A percentile compares a stretch with the other conserved stretches of the same genome.
phyloP scores from a whole-genome alignment of 2,113 vertebrate genomes.

The Nestor notabilis region DNA sequence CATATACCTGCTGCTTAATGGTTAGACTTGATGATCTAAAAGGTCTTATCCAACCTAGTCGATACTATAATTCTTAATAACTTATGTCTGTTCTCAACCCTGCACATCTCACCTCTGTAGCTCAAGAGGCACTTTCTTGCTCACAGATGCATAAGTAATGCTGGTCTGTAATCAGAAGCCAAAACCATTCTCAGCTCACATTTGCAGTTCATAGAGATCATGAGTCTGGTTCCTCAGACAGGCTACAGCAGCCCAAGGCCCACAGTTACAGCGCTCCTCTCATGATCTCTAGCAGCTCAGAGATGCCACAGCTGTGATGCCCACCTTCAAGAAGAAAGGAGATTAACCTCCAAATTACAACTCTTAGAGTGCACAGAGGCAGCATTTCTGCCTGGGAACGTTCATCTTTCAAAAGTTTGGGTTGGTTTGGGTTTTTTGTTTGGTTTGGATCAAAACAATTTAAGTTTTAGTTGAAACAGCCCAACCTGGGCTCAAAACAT shows the following conservation, averaged over 20 bases:
- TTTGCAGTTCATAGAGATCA: background rate
- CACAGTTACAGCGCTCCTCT: background rate
- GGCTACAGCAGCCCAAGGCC: background rate
- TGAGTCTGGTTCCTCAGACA: background rate
- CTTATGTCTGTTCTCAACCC: background rate
- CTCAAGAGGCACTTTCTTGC: background rate
- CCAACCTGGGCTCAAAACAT: background rate
- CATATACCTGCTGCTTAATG: background rate
- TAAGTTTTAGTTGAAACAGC: background rate
- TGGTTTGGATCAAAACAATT: background rate
- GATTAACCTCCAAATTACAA: background rate
- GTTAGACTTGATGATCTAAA: background rate
- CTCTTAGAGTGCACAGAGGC: background rate
- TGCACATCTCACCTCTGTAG: background rate
- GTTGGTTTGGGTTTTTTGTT: background rate
- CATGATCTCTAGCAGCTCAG: background rate
- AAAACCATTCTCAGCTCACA: background rate
- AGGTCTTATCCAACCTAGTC: background rate
- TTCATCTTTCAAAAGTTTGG: background rate
- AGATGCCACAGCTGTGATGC: background rate
- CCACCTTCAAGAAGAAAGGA: background rate
- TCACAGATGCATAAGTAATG: fast-evolving
- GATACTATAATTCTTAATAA: background rate
- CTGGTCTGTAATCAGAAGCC: background rate
- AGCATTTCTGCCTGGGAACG: background rate